Evolutionary conservation across 1,140 invertebrate species (phyloP).

Genomic region (Papilio xuthus): DNA sequence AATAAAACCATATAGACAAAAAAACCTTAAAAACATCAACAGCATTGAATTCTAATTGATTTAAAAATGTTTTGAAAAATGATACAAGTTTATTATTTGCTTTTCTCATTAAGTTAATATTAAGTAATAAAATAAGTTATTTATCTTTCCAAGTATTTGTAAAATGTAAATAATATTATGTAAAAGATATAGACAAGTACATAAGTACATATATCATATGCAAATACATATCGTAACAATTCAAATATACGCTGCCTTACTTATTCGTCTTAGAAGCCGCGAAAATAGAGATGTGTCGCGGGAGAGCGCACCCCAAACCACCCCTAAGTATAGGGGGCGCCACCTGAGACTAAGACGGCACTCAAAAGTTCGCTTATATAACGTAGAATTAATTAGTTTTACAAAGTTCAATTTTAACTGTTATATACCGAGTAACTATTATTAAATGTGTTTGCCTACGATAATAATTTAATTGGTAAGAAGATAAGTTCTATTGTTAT

Average conservation of each 20-base stretch:
- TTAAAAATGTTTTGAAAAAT: too few relatives aligned
- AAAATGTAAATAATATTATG: neutral
- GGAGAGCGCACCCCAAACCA: neutral
- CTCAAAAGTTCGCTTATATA: constrained; percentile 56
- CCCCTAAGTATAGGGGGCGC: constrained; percentile 23
- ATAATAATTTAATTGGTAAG: constrained; percentile 33
- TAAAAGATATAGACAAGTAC: neutral
- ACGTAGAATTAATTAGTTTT: constrained; percentile 55
- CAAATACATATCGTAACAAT: neutral
- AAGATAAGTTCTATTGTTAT: constrained; percentile 28
- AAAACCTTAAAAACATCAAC: too few relatives aligned
- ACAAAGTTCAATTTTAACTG: constrained; percentile 45
- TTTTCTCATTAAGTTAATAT: too few relatives aligned
- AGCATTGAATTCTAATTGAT: too few relatives aligned
- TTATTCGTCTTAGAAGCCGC: constrained; percentile 42
- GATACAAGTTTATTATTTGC: too few relatives aligned
- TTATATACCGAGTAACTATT: constrained; percentile 32
- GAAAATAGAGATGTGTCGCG: constrained; percentile 47
- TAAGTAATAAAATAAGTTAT: too few relatives aligned
- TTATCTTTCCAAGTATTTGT: too few relatives aligned
- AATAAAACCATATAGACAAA: too few relatives aligned
- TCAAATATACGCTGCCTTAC: constrained; percentile 35
- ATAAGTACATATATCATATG: neutral
- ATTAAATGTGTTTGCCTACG: constrained; percentile 29
- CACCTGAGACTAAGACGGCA: constrained; percentile 54